Percentiles rank a stretch among this genome's conserved stretches.
Evolutionary conservation across 2,888 invertebrate species (phyloP).

Genomic region (Melanchra persicariae): DNA sequence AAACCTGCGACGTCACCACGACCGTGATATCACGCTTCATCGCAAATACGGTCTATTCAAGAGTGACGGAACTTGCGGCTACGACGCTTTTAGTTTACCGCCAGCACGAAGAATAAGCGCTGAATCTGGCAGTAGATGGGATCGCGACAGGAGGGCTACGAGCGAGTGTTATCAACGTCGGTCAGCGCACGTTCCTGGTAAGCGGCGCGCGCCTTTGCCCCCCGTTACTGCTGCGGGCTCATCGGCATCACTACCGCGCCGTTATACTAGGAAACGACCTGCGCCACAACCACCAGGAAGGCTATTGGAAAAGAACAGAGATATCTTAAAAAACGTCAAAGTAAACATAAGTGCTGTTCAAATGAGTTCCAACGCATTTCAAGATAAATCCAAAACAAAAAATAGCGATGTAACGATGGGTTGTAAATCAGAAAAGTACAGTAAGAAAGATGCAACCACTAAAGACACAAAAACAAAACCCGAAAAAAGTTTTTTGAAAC

Average conservation of each 20-base stretch:
- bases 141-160: constrained; percentile 90
- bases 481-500: constrained; percentile 90
- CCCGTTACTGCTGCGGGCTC: constrained; percentile 85
- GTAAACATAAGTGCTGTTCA: constrained; percentile 47
- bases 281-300: constrained; percentile 90
- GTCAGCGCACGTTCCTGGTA: constrained; percentile 94
- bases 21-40: constrained; percentile 91
- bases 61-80: constrained; percentile 74
- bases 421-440: constrained; percentile 77
- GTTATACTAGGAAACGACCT: constrained; percentile 85
- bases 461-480: constrained; percentile 81
- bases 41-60: constrained; percentile 91
- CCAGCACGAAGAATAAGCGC: constrained; percentile 69
- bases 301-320: constrained; percentile 66
- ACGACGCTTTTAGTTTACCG: constrained; percentile 85
- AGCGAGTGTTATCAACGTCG: constrained; percentile 92
- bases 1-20: constrained; percentile 90
- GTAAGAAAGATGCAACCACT: constrained; percentile 71
- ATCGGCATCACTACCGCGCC: constrained; percentile 72
- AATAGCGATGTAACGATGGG: constrained; percentile 64
- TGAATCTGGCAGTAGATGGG: constrained; percentile 67
- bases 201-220: constrained; percentile 93
- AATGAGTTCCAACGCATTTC: constrained; percentile 71
- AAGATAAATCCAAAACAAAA: constrained; percentile 49
- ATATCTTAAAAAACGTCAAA: constrained; percentile 61